Base-by-base conservation (phyloP, 2,888 invertebrate species). In the Gryllus longicercus region DNA sequence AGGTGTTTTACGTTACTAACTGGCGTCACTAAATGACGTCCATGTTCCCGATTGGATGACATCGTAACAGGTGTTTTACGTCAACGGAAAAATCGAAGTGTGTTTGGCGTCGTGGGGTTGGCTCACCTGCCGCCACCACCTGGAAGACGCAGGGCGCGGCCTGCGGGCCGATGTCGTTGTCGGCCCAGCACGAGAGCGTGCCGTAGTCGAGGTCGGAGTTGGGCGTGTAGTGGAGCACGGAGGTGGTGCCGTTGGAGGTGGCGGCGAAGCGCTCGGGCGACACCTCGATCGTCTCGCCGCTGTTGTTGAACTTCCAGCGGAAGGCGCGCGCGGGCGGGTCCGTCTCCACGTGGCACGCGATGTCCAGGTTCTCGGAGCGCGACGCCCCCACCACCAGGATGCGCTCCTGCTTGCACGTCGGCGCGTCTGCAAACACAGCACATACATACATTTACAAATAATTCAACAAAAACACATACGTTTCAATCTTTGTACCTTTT, bases 291-390 rank as follows among this genome's bases (percentile, higher is more conserved):
- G 95, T 95, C 88, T 96, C 96, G 5, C 96, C 96, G 16, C 95
- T 95, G 89, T 96, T 96, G 90, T 96, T 96, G 89, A 96, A 96
- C 89, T 96, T 96, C 96, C 96, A 96, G 84, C 94, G 93, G 89
- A 96, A 97, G 86, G 92, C 93, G 84, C 94, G 93, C 80, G 95
- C 96, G 79, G 95, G 95, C 50, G 96, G 96, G 90, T 96, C 96
- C 16, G 96, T 95, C 87, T 96, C 96, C 85, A 96, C 94, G 88
- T 94, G 95, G 88, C 96, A 97, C 82, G 92, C 91, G 84, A 96
- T 94, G 87, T 95, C 93, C 84, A 96, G 92, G 80, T 93, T 92
- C 89, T 96, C 96, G 83, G 94, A 94, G 80, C 95, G 91, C 82
- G 96, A 96, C 82, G 96, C 96, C 23, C 96, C 96, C 84, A 96